A percentile compares a stretch with the other conserved stretches of the same genome.
phyloP scores from a whole-genome alignment of 2,888 invertebrate species.

The Drosophila niveifrons region DNA sequence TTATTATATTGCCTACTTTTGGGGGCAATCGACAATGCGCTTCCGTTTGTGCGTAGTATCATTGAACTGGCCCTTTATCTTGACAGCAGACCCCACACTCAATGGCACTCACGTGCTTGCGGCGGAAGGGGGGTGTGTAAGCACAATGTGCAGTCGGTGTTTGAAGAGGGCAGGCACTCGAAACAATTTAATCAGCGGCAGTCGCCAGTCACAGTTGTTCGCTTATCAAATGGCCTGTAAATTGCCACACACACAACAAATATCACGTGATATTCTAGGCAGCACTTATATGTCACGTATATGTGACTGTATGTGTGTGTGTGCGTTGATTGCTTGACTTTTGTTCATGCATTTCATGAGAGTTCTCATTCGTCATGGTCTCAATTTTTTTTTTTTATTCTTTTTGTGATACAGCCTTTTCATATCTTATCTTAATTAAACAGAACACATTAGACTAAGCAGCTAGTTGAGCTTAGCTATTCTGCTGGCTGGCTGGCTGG shows the following conservation, averaged over 20 bases:
- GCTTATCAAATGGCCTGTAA: constrained; percentile 56
- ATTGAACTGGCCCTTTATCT: constrained; percentile 40
- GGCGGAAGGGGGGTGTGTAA: no score
- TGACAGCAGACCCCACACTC: constrained; percentile 1
- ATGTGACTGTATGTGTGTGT: not conserved
- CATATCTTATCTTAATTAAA: constrained; percentile 44
- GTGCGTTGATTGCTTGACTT: constrained; percentile 22
- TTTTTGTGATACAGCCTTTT: constrained; percentile 11
- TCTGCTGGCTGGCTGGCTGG: not conserved
- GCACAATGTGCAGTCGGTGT: constrained; percentile 40
- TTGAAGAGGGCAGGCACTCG: constrained; percentile 56
- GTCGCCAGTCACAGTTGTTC: not conserved
- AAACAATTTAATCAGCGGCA: constrained; percentile 67
- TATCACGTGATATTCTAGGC: constrained; percentile 63
- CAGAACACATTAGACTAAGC: constrained; percentile 15
- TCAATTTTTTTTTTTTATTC: constrained; percentile 20
- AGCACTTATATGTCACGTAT: constrained; percentile 4
- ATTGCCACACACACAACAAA: constrained; percentile 60
- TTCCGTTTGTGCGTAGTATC: constrained; percentile 21
- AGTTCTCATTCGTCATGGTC: constrained; percentile 42
- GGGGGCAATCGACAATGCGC: constrained; percentile 3
- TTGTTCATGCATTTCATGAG: constrained; percentile 35
- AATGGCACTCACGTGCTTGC: constrained; percentile 25
- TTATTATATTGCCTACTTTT: not conserved
- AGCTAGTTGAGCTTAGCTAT: constrained; percentile 6